phyloP scores from a whole-genome alignment of 35 echinoderm and acorn worm genomes.

The Apostichopus parvimensis region DNA sequence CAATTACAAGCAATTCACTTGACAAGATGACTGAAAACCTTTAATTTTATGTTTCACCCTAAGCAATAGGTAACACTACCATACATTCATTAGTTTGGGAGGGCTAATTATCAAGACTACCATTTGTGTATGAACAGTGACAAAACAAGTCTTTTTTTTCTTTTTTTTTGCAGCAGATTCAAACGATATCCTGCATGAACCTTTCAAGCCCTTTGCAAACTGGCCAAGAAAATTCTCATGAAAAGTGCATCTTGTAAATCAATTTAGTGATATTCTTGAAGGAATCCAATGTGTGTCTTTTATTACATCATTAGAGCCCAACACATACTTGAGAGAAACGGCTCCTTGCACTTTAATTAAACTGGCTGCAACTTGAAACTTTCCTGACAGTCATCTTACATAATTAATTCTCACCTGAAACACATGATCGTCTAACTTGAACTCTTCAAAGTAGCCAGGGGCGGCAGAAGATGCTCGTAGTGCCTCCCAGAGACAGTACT shows the following conservation, averaged over 20 bases:
- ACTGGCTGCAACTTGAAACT: neutral
- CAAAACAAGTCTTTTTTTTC: no score
- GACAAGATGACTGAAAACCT: no score
- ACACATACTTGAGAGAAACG: neutral
- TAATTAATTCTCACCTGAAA: conserved; percentile 75
- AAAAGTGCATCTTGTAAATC: neutral
- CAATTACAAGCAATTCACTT: no score
- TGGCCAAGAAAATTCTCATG: no score
- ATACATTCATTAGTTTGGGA: no score
- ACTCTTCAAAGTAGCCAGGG: conserved; percentile 93
- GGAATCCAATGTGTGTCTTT: neutral
- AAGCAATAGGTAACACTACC: no score
- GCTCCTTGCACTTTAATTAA: conserved; percentile 6
- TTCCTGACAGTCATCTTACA: neutral
- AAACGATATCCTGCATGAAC: no score
- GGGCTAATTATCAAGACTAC: no score
- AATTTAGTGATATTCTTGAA: neutral
- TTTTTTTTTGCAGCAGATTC: no score
- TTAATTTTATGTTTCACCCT: no score
- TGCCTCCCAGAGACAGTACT: conserved; percentile 85
- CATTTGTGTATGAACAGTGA: no score
- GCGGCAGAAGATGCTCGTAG: conserved; percentile 89
- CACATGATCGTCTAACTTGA: conserved; percentile 87
- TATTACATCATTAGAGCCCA: neutral
- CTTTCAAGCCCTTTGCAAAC: no score